Base-by-base conservation (phyloP, 1,140 invertebrate species). In the Drosophila nigrodunni region DNA sequence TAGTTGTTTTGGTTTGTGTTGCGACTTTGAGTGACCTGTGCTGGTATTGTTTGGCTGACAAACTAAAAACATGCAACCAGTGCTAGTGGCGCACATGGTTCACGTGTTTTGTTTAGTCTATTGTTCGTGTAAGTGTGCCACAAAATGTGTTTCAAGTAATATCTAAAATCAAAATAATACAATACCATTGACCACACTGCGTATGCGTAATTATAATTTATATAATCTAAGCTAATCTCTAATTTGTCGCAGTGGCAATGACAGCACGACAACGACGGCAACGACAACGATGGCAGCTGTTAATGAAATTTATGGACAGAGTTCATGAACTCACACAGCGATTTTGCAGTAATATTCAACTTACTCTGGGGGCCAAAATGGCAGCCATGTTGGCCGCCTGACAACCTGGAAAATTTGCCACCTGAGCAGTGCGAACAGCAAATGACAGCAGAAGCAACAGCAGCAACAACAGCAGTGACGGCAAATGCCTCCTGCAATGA, bases 271-370 rank as follows among this genome's bases (percentile, higher is more conserved):
- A 41, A 57, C n/a, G 18, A 41, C n/a, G 18, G 25, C 18, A 41
- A 54, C 37, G 54, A 52, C 49, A 74, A 58, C 78, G 46, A 62
- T 4, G 37, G 18, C 83, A 88, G 73, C 77, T 88, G 83, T 89
- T 88, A 83, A 83, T 88, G 83, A 83, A 89, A 88, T 88, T 88
- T 88, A 88, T 88, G 85, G 64, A 44, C 50, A 79, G 85, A 87
- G 83, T 89, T 88, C 83, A 78, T 78, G 85, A 83, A 77, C 80
- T 67, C 55, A 50, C 66, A 67, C 25, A 68, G 62, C 64, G 47
- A 61, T 74, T 68, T 61, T 55, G 60, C 60, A 57, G 59, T 37
- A 37, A 54, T 9, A 66, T 50, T 58, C 52, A 30, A 52, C 68
- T 30, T 30, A 30, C 25, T 55, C 50, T 18, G 9, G 35, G 35